These are phyloP conservation scores for Hirtodrosophila histrioides DNA, from an alignment of 2,888 invertebrate species.

Conservation along the genomic window DNA sequence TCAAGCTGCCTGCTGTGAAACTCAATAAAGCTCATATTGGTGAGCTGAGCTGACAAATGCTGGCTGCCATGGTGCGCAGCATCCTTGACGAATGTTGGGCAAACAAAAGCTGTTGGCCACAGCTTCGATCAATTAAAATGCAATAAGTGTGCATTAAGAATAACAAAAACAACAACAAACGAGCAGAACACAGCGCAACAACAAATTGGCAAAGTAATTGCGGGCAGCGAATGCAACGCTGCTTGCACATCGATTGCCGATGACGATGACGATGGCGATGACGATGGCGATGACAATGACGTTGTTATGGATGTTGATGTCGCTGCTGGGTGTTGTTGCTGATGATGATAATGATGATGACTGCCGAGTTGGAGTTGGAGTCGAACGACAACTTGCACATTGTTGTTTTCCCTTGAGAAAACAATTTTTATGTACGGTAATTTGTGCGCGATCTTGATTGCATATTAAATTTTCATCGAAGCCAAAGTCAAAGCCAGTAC, in stretches of 20 bases:
- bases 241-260: constrained; percentile 43
- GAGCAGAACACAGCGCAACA: constrained; percentile 14
- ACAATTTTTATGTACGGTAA: constrained; percentile 75
- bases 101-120: constrained; percentile 14
- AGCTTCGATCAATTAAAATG: constrained; percentile 30
- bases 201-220: constrained; percentile 62
- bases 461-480: constrained; percentile 76
- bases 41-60: too few relatives aligned
- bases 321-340: constrained; percentile 1
- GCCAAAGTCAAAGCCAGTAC: constrained; percentile 57
- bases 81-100: not conserved
- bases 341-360: constrained; percentile 28
- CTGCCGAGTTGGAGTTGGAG: constrained; percentile 36
- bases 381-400: constrained; percentile 67
- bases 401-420: constrained; percentile 79
- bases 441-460: constrained; percentile 80
- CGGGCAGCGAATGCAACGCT: constrained; percentile 41
- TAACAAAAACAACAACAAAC: constrained; percentile 7
- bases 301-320: constrained; percentile 7
- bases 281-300: constrained; percentile 20
- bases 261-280: constrained; percentile 27
- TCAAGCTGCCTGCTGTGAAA: too few relatives aligned
- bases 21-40: too few relatives aligned
- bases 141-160: constrained; percentile 12
- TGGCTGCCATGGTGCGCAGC: too few relatives aligned